Evolutionary conservation across 2,797 vertebrate genomes (phyloP).

Genomic region (Cyclura pinguis): DNA sequence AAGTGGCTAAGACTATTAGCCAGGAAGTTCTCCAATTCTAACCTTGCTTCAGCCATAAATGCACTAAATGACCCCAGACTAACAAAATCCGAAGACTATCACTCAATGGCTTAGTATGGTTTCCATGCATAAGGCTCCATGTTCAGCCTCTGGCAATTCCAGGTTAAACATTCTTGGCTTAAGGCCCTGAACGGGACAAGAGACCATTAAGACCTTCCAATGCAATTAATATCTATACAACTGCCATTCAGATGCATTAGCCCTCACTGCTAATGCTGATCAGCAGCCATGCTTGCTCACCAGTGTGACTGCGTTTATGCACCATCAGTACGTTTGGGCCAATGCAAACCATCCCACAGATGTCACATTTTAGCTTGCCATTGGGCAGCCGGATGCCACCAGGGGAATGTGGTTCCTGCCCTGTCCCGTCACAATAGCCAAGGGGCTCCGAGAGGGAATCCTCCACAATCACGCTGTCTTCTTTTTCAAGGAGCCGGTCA

Average conservation of each 20-base stretch:
- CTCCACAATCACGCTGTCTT: constrained; percentile 85
- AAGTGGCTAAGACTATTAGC: not conserved
- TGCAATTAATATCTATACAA: not conserved
- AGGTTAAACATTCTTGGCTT: not conserved
- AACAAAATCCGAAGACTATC: not conserved
- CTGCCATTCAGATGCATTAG: not conserved
- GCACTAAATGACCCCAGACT: not conserved
- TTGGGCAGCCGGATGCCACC: constrained; percentile 93
- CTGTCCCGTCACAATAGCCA: constrained; percentile 86
- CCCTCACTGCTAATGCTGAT: not conserved
- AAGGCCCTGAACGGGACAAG: not conserved
- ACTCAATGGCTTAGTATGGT: not conserved
- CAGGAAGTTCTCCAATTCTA: not conserved
- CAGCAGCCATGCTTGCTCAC: constrained; percentile 76
- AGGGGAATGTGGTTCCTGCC: constrained; percentile 87
- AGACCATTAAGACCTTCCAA: not conserved
- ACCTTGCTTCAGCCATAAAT: not conserved
- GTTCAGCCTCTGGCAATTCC: not conserved
- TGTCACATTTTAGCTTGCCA: constrained; percentile 94
- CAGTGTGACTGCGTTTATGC: constrained; percentile 97
- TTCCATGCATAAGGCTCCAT: not conserved
- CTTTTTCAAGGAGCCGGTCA: constrained; percentile 84
- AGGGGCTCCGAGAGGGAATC: constrained; percentile 82
- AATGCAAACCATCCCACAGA: constrained; percentile 97
- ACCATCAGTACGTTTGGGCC: constrained; percentile 98